Base-by-base conservation (phyloP, 2,113 vertebrate genomes). In the Propithecus coquereli region DNA sequence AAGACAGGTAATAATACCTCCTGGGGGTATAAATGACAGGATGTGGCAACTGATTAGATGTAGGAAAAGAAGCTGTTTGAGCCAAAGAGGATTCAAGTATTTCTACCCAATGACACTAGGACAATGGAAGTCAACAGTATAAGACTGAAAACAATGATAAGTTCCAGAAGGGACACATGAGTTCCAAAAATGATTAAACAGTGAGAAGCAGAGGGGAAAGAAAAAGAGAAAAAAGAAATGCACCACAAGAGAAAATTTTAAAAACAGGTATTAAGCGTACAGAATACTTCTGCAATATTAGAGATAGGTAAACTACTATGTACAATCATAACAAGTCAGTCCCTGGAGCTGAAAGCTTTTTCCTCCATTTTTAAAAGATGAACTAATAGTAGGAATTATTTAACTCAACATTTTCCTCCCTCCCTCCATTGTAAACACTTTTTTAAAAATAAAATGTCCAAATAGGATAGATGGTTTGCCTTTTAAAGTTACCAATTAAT, bases 31-130 rank as follows among this genome's bases (percentile, higher is more conserved):
- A 89, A 90, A 61, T 91, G 77, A 82, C 77, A 97, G 90, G 80
- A 97, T 71, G 27, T 71, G 63, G 50, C 74, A 87, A 90, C 52
- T 65, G 74, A 85, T 74, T 71, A 95, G 88, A 71, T 43, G 27
- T 1, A 81, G 32, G 37, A 91, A 94, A 88, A 90, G 63, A 50
- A 79, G 61, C 57, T 80, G 76, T 87, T 45, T 74, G 57, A 80
- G 74, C 25, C 43, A 71, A 94, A 84, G 32, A 86, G 1, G n/a
- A 63, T 65, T 50, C 47, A 5, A 25, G 68, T 79, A 50, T 73
- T 94, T 95, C 76, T 90, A 65, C 74, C 68, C 88, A 74, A 84
- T 23, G 57, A 87, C 27, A 83, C 25, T 63, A 84, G n/a, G n/a
- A 92, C 30, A 37, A 74, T 2, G 63, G 34, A 63, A 94, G 59